Evolutionary conservation across 2,888 invertebrate genomes (phyloP), one percentile per base, ranked within the genome.

Genomic region (Zele albiditarsus): DNA sequence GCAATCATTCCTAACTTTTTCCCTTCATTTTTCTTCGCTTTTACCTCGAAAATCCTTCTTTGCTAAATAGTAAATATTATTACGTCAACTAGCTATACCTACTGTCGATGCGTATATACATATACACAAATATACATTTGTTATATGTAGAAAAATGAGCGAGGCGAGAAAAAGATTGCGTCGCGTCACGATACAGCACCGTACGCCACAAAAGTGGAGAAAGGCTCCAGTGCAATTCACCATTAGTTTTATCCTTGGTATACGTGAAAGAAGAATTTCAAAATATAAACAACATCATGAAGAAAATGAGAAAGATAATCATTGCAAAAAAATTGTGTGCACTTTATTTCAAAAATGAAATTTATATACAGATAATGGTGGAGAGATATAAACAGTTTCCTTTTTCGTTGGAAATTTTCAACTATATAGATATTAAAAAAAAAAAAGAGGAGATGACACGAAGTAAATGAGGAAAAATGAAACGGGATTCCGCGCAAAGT

Each of bases 191-290:
- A 20, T 53, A 53, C 8, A 38, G 3, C 20, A 5, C 8, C 4
- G 5, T 1, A 28, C 28, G 28, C 60, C 60, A 60, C 60, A 60
- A 31, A 63, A 63, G 38, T 8, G 38, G 63, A 63, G 63, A 63
- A 63, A 33, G 63, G 63, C n/a, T 38, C 6, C 1, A 23, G 46
- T 4, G 10, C 20, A 53, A 49, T 49, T 49, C 5, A n/a, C 53
- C 20, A 10, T 20, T 20, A 53, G 20, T 53, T 10, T n/a, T 53
- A 10, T 53, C 53, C 53, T 20, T 53, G 53, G 1, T 42, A 4
- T 42, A 12, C 12, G 20, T n/a, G 6, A 23, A 20, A 53, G 6
- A n/a, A 8, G 2, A n/a, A 20, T 53, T 20, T 20, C 8, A 23
- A 16, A 53, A 8, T 3, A 8, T n/a, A 12, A 12, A 42, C 12